Evolutionary conservation across 2,113 vertebrate genomes (phyloP), one percentile per base, ranked within the genome.

Genomic region (Thryonomys swinderianus): DNA sequence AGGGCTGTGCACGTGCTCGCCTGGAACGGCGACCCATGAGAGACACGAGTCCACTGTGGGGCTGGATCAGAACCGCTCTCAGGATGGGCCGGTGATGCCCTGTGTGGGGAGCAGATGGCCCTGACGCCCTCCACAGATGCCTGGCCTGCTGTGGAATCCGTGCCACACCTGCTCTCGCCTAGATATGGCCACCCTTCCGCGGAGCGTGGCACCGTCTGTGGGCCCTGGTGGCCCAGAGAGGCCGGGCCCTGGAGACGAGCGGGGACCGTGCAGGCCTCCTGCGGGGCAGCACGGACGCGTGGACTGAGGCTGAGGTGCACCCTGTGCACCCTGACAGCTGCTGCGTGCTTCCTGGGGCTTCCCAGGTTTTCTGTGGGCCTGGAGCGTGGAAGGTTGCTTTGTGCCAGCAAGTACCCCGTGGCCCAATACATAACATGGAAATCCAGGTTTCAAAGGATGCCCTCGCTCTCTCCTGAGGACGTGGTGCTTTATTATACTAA

Each of bases 291-390:
- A 69, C 3, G 8, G n/a, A 37, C 3, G 8, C 18, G 17, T 37
- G 67, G 18, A 21, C 3, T 37, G 67, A 40, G 20, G 67, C n/a
- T 69, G 37, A n/a, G 66, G n/a, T 42, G 40, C 25, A 42, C 40
- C 23, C 0, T 12, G 2, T 37, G 2, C 20, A 10, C 23, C 13
- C 7, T 27, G n/a, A 14, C n/a, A 30, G 40, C 25, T 4, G 53
- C 79, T 59, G 55, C 5, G 0, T 18, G 55, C n/a, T 57, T n/a
- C 25, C 13, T 57, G 53, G n/a, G 37, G 55, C 21, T 6, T 59
- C 1, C 51, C 51, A 51, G 37, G 9, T 40, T 90, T 82, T 73
- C 17, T 23, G 37, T 30, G 48, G 25, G 40, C 2, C 3, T 51
- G 25, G 32, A 23, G 3, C 37, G 17, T 23, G 34, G 37, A 34